Base-by-base conservation (phyloP, 2,797 vertebrate species). In the Acestrorhynchus altus region DNA sequence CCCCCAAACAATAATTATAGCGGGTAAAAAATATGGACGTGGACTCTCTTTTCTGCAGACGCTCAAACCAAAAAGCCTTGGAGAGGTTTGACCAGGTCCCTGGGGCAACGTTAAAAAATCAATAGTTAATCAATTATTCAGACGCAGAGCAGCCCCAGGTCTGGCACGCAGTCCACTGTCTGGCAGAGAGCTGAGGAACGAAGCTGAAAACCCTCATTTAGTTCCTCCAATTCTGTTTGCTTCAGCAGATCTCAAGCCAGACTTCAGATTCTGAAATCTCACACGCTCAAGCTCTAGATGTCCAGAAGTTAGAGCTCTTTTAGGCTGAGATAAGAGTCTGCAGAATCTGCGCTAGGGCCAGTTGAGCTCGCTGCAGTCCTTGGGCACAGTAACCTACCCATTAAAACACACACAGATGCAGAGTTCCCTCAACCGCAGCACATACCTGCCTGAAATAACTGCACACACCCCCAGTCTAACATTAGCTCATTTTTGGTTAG, bases 101-200 rank as follows among this genome's bases (percentile, higher is more conserved):
- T 11, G 13, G 6, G 47, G 51, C 51, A 12, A 71, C 5, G 52
- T 66, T 51, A 72, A 66, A 51, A 76, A 76, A 78, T 81, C 77
- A 74, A 74, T 74, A 74, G 71, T 44, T 35, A 71, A 75, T 77
- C 71, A 61, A 77, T 80, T 74, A 80, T 52, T 83, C 78, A 78
- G 49, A 18, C 40, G 51, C 54, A 67, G 44, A 60, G 71, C 39
- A 49, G 40, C 47, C 69, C 66, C 28, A 35, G 31, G 31, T 16
- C 59, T 63, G 59, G 59, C 59, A 63, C 18, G 56, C 22, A 6
- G 15, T 47, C 78, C 65, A 64, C 69, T 39, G 47, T 52, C 67
- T 75, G 66, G 39, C 67, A 59, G 40, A 39, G 68, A 31, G 40
- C 20, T 11, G 52, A 24, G 52, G 52, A 54, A n/a, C 13, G 20